phyloP scores from a whole-genome alignment of 1,140 invertebrate genomes.

The Cardiocondyla obscurior region DNA sequence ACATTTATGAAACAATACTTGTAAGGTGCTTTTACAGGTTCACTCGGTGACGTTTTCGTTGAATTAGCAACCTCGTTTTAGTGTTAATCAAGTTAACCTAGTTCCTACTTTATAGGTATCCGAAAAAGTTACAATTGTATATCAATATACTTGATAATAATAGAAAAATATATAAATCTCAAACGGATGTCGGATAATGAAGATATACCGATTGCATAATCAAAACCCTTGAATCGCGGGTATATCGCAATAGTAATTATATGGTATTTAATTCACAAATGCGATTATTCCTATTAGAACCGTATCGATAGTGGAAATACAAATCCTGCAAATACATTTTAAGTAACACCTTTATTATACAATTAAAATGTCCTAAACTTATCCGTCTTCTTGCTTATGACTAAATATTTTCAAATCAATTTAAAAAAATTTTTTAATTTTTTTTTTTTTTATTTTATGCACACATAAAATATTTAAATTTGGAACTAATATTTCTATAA shows the following conservation, averaged over 20 bases:
- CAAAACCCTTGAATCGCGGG: neutral
- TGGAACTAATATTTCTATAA: neutral
- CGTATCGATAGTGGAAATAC: neutral
- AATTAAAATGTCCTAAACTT: too few species aligned
- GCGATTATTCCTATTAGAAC: neutral
- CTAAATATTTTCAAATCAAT: neutral
- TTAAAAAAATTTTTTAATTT: neutral
- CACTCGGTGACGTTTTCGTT: neutral
- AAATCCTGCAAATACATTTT: conserved; percentile 8
- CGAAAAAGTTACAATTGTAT: neutral
- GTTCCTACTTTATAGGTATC: neutral
- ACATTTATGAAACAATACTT: neutral
- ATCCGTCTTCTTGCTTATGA: neutral
- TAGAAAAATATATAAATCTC: conserved; percentile 26
- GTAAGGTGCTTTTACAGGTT: neutral
- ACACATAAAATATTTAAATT: neutral
- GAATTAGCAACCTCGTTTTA: neutral
- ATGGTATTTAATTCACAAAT: conserved; percentile 10
- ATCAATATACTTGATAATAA: conserved; percentile 20
- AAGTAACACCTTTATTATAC: neutral
- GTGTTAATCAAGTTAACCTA: conserved; percentile 36
- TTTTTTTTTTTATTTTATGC: neutral
- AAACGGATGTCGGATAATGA: neutral
- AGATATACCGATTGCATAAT: conserved; percentile 8
- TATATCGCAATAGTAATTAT: conserved; percentile 9